Evolutionary conservation across 2,113 vertebrate species (phyloP).

Genomic region (Mungos mungo): DNA sequence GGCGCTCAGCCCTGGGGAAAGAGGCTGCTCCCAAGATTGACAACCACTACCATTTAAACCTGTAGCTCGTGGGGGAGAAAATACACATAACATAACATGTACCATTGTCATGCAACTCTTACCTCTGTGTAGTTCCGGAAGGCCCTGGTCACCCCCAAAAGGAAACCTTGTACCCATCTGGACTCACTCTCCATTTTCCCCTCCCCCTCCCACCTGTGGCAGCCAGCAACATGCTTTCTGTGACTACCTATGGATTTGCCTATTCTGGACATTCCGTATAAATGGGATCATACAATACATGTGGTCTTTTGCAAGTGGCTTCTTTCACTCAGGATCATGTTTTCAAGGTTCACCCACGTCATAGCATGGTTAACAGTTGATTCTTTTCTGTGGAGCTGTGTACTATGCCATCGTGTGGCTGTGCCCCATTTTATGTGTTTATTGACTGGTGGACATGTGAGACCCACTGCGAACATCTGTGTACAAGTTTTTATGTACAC

Average conservation of each 20-base stretch:
- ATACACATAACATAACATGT: not conserved
- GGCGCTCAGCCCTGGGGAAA: not conserved
- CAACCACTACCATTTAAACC: not conserved
- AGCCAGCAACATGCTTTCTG: not conserved
- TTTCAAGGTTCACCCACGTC: not conserved
- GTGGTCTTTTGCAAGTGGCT: not conserved
- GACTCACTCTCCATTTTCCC: too few species aligned
- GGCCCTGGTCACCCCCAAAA: not conserved
- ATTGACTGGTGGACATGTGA: not conserved
- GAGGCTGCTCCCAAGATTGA: not conserved
- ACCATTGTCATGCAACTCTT: rapidly evolving
- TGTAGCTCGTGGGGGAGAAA: not conserved
- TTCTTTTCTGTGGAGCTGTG: not conserved
- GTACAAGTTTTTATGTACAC: not conserved
- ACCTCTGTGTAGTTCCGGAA: not conserved
- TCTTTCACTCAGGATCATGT: not conserved
- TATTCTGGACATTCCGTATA: rapidly evolving
- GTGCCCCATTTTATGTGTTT: not conserved
- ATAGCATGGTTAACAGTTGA: rapidly evolving
- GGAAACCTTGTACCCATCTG: not conserved
- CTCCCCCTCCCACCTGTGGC: not conserved
- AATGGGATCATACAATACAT: rapidly evolving
- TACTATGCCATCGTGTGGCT: not conserved
- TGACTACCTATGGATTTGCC: rapidly evolving
- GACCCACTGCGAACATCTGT: not conserved